These are phyloP conservation scores for Chloropsis hardwickii DNA, from an alignment of 2,113 vertebrate species.

Conservation along the genomic window DNA sequence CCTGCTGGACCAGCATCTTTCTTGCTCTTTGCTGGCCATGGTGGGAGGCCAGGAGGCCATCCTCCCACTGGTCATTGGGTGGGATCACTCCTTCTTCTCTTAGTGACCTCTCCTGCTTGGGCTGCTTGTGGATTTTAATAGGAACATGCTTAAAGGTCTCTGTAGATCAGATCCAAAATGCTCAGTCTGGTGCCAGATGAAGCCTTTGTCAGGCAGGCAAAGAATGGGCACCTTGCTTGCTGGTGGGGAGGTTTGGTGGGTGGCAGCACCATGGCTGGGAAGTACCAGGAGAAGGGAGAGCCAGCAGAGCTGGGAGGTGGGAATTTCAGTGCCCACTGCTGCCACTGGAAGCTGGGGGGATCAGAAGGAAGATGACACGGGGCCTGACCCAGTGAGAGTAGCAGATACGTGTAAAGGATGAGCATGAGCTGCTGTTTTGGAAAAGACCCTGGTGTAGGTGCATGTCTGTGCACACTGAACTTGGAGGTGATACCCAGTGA, in stretches of 20 bases:
- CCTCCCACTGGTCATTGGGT: rapidly evolving
- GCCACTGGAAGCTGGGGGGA: background rate
- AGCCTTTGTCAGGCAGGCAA: background rate
- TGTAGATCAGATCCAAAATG: background rate
- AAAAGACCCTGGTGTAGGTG: background rate
- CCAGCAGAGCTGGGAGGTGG: rapidly evolving
- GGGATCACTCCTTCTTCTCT: background rate
- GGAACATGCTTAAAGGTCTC: background rate
- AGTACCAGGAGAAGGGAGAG: background rate
- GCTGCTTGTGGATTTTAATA: background rate
- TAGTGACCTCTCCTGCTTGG: background rate
- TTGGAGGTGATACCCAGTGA: background rate
- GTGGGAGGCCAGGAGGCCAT: background rate
- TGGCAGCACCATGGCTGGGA: background rate
- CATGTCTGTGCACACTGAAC: background rate
- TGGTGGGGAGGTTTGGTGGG: background rate
- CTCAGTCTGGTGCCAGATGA: background rate
- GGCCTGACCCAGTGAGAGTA: background rate
- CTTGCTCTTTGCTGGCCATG: background rate
- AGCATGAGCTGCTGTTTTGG: background rate
- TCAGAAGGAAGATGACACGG: rapidly evolving
- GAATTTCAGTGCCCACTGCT: rapidly evolving
- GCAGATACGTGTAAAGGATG: rapidly evolving
- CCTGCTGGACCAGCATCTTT: background rate
- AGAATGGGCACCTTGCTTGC: background rate